These are phyloP conservation scores for Galendromus occidentalis DNA, from an alignment of 1,140 invertebrate species.

Conservation along the genomic window DNA sequence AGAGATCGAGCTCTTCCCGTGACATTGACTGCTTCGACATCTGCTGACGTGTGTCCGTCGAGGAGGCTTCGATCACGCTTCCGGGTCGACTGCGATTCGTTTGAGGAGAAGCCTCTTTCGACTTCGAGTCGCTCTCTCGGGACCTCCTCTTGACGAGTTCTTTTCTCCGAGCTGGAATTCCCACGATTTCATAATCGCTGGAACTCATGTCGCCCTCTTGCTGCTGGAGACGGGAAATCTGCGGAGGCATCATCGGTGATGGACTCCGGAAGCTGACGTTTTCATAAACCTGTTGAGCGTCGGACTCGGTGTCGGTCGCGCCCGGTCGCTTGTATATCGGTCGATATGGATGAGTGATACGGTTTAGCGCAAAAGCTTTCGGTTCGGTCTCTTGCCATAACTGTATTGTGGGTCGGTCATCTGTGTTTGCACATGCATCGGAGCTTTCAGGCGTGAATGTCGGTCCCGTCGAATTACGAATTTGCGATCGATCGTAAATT, in stretches of 20 bases:
- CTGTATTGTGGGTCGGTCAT: not conserved
- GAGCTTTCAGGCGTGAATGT: not conserved
- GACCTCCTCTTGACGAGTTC: not conserved
- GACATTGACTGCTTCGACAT: not conserved
- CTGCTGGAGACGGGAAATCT: not conserved
- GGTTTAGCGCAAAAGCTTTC: not conserved
- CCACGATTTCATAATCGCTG: constrained; percentile 1
- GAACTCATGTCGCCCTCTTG: not conserved
- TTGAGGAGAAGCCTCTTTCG: not conserved
- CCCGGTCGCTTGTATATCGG: not conserved
- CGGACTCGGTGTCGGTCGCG: constrained; percentile 1
- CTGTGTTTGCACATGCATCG: not conserved
- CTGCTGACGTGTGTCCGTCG: not conserved
- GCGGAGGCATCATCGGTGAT: not conserved
- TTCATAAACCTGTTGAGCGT: constrained; percentile 1
- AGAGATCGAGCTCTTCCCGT: not conserved
- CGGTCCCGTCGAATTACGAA: not conserved
- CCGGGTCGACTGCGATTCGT: not conserved
- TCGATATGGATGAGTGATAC: not conserved
- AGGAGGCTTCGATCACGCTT: not conserved
- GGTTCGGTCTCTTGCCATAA: not conserved
- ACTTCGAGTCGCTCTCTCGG: not conserved
- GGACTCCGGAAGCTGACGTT: not conserved
- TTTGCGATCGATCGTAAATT: not conserved
- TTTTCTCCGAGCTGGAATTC: not conserved